A percentile compares a stretch with the other conserved stretches of the same genome.
Evolutionary conservation across 2,113 vertebrate genomes (phyloP).

Genomic region (Balaenoptera acutorostrata): DNA sequence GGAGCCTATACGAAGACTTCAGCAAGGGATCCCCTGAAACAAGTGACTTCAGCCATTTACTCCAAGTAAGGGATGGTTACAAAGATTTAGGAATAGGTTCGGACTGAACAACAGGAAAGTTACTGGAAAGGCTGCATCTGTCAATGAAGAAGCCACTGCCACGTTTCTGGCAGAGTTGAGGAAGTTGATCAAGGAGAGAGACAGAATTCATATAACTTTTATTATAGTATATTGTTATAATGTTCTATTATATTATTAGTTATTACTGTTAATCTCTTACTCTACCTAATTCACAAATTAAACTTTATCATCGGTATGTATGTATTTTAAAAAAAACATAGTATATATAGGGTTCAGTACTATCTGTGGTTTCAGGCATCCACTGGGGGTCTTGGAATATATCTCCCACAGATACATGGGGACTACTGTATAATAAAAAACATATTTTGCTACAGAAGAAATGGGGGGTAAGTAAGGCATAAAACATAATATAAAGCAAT

Average conservation of each 20-base stretch:
- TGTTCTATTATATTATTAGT: background rate
- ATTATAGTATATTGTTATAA: background rate
- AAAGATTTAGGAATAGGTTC: background rate
- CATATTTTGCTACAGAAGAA: constrained; percentile 13
- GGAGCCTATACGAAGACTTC: background rate
- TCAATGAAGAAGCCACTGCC: background rate
- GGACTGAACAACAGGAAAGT: background rate
- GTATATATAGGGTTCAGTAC: background rate
- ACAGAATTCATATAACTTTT: background rate
- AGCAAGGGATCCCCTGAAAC: background rate
- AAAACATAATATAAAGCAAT: background rate
- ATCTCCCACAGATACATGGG: background rate
- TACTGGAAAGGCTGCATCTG: background rate
- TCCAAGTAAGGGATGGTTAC: background rate
- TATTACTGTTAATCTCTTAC: background rate
- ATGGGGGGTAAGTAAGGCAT: background rate
- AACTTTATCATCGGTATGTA: background rate
- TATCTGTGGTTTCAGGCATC: background rate
- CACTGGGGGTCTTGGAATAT: background rate
- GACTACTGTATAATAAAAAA: background rate
- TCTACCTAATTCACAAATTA: background rate
- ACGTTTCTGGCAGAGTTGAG: background rate
- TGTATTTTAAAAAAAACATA: background rate
- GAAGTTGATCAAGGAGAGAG: background rate
- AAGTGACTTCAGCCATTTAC: background rate